Conservation (phyloP, 2,888 invertebrate species). For the Drosophila tanythrix region DNA sequence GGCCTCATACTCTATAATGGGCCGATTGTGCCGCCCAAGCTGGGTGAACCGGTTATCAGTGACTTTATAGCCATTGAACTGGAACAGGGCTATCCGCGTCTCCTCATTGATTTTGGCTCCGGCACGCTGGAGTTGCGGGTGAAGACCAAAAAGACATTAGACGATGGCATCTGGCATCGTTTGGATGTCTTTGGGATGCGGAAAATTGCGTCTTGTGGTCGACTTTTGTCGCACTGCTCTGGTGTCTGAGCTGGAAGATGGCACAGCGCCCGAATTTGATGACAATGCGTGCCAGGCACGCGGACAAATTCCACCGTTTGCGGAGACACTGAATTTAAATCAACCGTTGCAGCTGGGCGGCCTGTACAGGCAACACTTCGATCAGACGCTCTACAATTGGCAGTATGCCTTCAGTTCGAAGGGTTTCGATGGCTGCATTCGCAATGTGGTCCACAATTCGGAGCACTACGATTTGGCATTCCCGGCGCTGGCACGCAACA, state of each 20-base stretch:
- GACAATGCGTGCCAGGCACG: conserved; percentile 95
- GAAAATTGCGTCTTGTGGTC: conserved; percentile 95
- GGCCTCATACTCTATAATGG: conserved; percentile 98
- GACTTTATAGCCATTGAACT: conserved; percentile 98
- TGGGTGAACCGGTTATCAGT: conserved; percentile 91
- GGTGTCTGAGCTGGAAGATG: conserved; percentile 94
- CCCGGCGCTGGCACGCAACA: conserved; percentile 94
- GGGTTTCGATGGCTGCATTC: conserved; percentile 97
- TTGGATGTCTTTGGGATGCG: conserved; percentile 97
- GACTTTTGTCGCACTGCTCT: conserved; percentile 96
- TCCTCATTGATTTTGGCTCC: conserved; percentile 97
- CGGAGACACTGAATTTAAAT: conserved; percentile 97
- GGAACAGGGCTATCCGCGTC: conserved; percentile 94
- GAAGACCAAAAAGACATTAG: conserved; percentile 92
- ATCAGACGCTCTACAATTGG: conserved; percentile 94
- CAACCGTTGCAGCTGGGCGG: conserved; percentile 97
- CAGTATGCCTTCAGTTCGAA: conserved; percentile 94
- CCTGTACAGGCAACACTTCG: conserved; percentile 94
- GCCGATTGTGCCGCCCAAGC: conserved; percentile 97
- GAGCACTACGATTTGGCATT: conserved; percentile 97
- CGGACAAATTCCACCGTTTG: conserved; percentile 96
- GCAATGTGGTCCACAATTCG: conserved; percentile 97
- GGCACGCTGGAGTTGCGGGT: conserved; percentile 94
- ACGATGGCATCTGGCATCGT: conserved; percentile 99
- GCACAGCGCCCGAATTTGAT: conserved; percentile 94